Conservation (phyloP, 1,140 invertebrate species). For the Phymorhynchus buccinoides region DNA sequence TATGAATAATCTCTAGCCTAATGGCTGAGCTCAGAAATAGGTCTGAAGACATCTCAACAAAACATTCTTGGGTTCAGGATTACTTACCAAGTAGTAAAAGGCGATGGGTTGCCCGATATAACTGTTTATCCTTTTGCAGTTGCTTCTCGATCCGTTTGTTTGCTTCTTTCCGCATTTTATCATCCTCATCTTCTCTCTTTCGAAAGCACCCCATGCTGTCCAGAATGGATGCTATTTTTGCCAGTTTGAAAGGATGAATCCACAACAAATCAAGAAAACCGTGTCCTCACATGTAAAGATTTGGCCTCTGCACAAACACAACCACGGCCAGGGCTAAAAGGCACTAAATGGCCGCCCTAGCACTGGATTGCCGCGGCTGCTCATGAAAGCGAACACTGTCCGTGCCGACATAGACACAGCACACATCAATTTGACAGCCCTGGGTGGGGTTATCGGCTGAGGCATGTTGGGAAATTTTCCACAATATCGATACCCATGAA, state of each 20-base stretch:
- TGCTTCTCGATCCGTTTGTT: conserved; percentile 99
- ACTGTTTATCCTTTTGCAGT: conserved; percentile 98
- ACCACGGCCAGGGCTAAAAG: conserved; percentile 54
- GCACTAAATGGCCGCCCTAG: conserved; percentile 58
- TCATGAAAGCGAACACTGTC: conserved; percentile 58
- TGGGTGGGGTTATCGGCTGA: conserved; percentile 65
- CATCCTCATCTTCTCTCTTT: conserved; percentile 82
- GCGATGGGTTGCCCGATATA: conserved; percentile 96
- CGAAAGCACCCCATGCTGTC: conserved; percentile 71
- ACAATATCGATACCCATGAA: conserved; percentile 1
- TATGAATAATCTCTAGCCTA: conserved; percentile 51
- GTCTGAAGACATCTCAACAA: conserved; percentile 25
- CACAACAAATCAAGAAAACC: conserved; percentile 42
- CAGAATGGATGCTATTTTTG: conserved; percentile 66
- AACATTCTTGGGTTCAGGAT: not conserved
- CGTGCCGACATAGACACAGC: conserved; percentile 51
- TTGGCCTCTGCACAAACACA: conserved; percentile 48
- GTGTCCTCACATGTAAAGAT: conserved; percentile 46
- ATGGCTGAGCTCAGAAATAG: conserved; percentile 34
- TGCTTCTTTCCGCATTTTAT: conserved; percentile 93
- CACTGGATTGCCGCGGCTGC: conserved; percentile 56
- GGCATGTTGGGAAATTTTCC: conserved; percentile 61
- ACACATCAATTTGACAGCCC: conserved; percentile 66
- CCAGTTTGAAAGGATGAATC: conserved; percentile 56
- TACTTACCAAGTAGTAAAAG: conserved; percentile 89